A percentile compares a stretch with the other conserved stretches of the same genome.
phyloP scores from a whole-genome alignment of 2,888 invertebrate species.

The Anthophora plumipes region DNA sequence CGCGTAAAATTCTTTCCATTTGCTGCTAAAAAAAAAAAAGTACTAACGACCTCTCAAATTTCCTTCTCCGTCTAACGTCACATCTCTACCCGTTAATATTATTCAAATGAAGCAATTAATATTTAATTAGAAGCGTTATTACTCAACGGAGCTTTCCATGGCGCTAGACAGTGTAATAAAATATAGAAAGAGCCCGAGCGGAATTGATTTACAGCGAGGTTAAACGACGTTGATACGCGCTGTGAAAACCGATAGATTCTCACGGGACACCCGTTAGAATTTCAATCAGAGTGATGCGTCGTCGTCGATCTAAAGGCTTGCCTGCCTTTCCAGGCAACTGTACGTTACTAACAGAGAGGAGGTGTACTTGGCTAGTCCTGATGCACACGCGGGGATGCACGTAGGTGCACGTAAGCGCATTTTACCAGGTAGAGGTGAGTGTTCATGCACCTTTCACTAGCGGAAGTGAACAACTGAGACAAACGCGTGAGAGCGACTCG shows the following conservation, averaged over 20 bases:
- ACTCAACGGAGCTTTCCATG: background rate
- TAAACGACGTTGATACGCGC: background rate
- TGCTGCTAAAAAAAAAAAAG: too few relatives aligned
- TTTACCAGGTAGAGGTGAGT: constrained; percentile 63
- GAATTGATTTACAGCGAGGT: constrained; percentile 6
- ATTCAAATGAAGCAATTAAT: background rate
- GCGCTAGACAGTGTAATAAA: background rate
- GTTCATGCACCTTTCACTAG: constrained; percentile 79
- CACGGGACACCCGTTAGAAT: constrained; percentile 54
- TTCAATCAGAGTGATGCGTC: constrained; percentile 66
- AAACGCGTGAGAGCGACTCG: constrained; percentile 78
- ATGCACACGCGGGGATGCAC: constrained; percentile 58
- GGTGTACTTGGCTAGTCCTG: constrained; percentile 38
- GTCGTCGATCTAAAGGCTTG: constrained; percentile 39
- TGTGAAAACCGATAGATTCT: constrained; percentile 28
- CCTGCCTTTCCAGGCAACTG: constrained; percentile 43
- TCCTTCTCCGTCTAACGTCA: too few relatives aligned
- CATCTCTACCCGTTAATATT: too few relatives aligned
- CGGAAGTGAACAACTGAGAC: constrained; percentile 78
- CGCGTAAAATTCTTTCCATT: too few relatives aligned
- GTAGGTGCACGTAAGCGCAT: constrained; percentile 64
- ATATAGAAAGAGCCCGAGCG: background rate
- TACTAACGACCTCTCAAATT: too few relatives aligned
- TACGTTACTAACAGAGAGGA: constrained; percentile 40
- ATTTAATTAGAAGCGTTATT: background rate